These are phyloP conservation scores for Andrena minutula DNA, from an alignment of 2,888 invertebrate genomes.

Conservation along the genomic window DNA sequence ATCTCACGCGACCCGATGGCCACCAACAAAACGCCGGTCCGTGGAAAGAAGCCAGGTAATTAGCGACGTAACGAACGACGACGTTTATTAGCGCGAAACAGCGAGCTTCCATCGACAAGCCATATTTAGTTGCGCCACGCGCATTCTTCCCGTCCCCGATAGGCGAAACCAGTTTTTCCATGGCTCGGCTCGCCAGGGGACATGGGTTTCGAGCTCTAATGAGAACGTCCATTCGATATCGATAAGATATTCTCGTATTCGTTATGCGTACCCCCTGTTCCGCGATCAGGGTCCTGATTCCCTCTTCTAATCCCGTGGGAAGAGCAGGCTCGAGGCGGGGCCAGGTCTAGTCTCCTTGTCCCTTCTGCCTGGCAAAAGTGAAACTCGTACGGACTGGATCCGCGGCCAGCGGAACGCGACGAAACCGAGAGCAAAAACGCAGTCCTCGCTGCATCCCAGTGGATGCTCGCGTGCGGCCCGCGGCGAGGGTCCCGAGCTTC, in stretches of 20 bases:
- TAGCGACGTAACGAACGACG: constrained; percentile 51
- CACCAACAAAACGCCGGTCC: constrained; percentile 9
- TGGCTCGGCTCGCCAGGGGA: neutral
- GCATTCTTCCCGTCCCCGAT: constrained; percentile 47
- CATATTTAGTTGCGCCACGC: constrained; percentile 61
- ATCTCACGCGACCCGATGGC: constrained; percentile 49
- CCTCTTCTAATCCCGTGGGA: constrained; percentile 52
- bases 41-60: constrained; percentile 47
- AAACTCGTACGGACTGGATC: constrained; percentile 29
- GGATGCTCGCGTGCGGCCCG: constrained; percentile 32
- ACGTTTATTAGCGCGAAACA: constrained; percentile 62
- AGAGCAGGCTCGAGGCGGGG: neutral
- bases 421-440: constrained; percentile 27
- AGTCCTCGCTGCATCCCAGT: neutral
- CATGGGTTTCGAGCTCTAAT: constrained; percentile 33
- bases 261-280: constrained; percentile 27
- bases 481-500: constrained; percentile 1
- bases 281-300: constrained; percentile 16
- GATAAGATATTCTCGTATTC: constrained; percentile 58
- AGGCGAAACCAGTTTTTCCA: constrained; percentile 59
- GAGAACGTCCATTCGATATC: constrained; percentile 51
- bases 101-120: constrained; percentile 15
- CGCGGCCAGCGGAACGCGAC: neutral
- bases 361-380: constrained; percentile 39
- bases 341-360: neutral